Evolutionary conservation across 2,797 vertebrate species (phyloP).

Genomic region (Poliocrania exsul): DNA sequence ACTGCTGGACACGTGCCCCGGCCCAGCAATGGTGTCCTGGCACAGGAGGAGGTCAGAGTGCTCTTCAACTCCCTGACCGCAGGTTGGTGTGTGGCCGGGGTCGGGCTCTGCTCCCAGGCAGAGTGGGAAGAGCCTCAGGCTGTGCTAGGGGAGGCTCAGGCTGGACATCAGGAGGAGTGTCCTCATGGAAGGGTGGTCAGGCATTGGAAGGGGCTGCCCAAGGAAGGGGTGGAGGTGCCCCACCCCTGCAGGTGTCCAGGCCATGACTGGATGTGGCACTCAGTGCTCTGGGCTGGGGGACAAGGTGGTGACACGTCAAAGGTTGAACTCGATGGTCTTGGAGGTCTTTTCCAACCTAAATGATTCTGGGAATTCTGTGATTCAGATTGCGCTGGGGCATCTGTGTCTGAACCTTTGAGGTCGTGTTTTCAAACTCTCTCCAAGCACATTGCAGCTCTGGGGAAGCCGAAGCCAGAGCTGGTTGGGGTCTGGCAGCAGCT

Average conservation of each 20-base stretch:
- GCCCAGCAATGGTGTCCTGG: fast-evolving
- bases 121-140: neutral
- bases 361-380: neutral
- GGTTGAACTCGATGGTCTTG: neutral
- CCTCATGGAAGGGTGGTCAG: neutral
- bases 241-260: neutral
- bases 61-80: neutral
- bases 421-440: neutral
- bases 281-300: too few relatives aligned
- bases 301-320: too few relatives aligned
- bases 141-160: neutral
- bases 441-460: fast-evolving
- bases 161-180: neutral
- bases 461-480: neutral
- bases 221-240: neutral
- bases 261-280: fast-evolving
- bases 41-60: neutral
- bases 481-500: neutral
- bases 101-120: neutral
- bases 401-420: neutral
- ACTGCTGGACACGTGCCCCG: fast-evolving
- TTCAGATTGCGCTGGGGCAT: fast-evolving
- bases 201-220: neutral
- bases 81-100: fast-evolving
- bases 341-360: neutral